These are phyloP conservation scores for Actenoides lindsayi DNA, from an alignment of 2,113 vertebrate genomes.

Conservation along the genomic window DNA sequence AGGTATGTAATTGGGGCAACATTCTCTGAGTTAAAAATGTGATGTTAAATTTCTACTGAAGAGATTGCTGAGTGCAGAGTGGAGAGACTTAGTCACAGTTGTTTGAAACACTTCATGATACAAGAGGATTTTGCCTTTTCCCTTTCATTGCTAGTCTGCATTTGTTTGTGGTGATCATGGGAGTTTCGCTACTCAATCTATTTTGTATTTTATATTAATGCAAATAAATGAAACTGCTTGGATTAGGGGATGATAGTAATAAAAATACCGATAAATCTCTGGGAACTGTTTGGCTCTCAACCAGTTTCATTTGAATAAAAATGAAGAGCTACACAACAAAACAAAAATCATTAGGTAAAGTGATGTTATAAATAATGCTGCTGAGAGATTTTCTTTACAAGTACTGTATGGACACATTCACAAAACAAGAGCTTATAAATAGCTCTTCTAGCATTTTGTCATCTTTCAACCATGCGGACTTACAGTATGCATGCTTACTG, in stretches of 20 bases:
- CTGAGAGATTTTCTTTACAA: not conserved
- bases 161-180: not conserved
- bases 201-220: not conserved
- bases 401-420: not conserved
- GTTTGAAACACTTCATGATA: not conserved
- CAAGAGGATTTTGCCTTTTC: not conserved
- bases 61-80: not conserved
- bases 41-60: not conserved
- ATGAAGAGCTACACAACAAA: not conserved
- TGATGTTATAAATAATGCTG: slow-evolving; percentile 10
- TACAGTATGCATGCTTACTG: not conserved
- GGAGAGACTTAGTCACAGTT: not conserved
- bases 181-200: not conserved
- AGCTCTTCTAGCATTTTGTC: not conserved
- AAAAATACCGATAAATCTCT: slow-evolving; percentile 12
- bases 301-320: slow-evolving; percentile 1
- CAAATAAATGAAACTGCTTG: not conserved
- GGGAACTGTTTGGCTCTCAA: not conserved
- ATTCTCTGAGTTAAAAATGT: slow-evolving; percentile 18
- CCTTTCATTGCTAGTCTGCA: not conserved
- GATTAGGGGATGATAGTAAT: not conserved
- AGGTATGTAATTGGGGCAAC: not conserved
- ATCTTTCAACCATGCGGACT: slow-evolving; percentile 27
- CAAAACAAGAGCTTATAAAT: not conserved
- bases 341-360: slow-evolving; percentile 34